These are phyloP conservation scores for Microctonus aethiopoides DNA, from an alignment of 2,888 invertebrate species.

Conservation along the genomic window DNA sequence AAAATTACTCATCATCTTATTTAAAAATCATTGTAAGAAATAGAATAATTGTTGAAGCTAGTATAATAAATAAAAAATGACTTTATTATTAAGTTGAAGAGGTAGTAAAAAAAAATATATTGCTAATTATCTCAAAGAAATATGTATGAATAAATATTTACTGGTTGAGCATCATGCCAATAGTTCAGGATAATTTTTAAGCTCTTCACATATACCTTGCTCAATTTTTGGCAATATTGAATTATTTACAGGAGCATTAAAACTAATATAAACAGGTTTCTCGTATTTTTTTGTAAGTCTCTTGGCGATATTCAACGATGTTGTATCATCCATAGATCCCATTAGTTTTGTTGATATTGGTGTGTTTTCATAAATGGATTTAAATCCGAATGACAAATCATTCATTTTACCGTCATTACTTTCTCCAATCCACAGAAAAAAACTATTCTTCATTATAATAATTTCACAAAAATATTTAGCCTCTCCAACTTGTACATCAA, in stretches of 20 bases:
- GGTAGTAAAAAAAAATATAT: too few species aligned
- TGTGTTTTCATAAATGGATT: conserved; percentile 51
- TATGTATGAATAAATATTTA: too few species aligned
- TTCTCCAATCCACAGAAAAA: conserved; percentile 65
- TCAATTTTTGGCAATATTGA: conserved; percentile 55
- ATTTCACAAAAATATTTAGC: conserved; percentile 55
- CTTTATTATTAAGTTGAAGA: too few species aligned
- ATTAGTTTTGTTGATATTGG: conserved; percentile 62
- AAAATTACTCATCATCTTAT: too few species aligned
- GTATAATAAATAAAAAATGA: too few species aligned
- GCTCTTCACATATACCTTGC: conserved; percentile 59
- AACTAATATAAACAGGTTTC: conserved; percentile 65
- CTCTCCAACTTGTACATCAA: conserved; percentile 52
- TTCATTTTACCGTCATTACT: conserved; percentile 51
- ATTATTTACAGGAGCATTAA: conserved; percentile 59
- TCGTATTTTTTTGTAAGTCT: conserved; percentile 61
- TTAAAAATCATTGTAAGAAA: too few species aligned
- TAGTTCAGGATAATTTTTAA: conserved; percentile 52
- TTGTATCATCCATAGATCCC: conserved; percentile 55
- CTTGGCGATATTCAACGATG: conserved; percentile 59
- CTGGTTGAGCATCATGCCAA: conserved; percentile 43
- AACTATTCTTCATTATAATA: conserved; percentile 61
- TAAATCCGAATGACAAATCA: conserved; percentile 60
- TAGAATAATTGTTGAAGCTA: too few species aligned
- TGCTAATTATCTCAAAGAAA: too few species aligned